These are phyloP conservation scores for Lepus townsendii DNA, from an alignment of 2,797 vertebrate genomes.

Conservation along the genomic window DNA sequence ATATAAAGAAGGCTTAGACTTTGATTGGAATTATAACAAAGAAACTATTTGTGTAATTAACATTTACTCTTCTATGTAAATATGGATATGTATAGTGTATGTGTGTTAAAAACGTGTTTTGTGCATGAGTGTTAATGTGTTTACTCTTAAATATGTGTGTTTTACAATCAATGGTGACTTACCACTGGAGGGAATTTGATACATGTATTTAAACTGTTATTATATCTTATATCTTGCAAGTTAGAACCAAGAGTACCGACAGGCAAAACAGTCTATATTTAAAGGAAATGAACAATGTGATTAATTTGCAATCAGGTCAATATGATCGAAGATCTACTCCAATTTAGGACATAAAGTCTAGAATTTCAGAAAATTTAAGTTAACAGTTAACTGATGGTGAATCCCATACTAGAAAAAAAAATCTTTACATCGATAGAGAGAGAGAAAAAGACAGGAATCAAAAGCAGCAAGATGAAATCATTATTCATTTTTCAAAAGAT, in stretches of 20 bases:
- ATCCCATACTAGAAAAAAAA: slow-evolving; percentile 17
- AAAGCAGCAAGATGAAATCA: slow-evolving; percentile 29
- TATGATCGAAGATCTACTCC: not conserved
- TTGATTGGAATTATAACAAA: slow-evolving; percentile 25
- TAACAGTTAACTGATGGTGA: slow-evolving; percentile 52
- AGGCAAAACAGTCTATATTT: not conserved
- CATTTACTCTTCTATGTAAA: not conserved
- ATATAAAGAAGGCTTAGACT: not conserved
- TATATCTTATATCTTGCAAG: slow-evolving; percentile 51
- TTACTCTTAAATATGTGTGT: not conserved
- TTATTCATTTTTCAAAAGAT: slow-evolving; percentile 65
- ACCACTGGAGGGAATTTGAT: not conserved
- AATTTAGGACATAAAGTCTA: slow-evolving; percentile 17
- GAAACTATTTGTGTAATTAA: not conserved
- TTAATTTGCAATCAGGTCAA: not conserved
- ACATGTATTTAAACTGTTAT: not conserved
- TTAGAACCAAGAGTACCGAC: not conserved
- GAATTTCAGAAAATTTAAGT: slow-evolving; percentile 61
- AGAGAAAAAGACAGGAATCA: not conserved
- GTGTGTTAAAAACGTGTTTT: not conserved
- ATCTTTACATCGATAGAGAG: not conserved
- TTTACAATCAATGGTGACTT: slow-evolving; percentile 8
- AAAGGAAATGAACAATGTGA: slow-evolving; percentile 33
- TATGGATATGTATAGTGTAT: not conserved
- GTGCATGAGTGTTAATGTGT: not conserved